Evolutionary conservation across 2,888 invertebrate species (phyloP).

Genomic region (Himalopsyche tibetana): DNA sequence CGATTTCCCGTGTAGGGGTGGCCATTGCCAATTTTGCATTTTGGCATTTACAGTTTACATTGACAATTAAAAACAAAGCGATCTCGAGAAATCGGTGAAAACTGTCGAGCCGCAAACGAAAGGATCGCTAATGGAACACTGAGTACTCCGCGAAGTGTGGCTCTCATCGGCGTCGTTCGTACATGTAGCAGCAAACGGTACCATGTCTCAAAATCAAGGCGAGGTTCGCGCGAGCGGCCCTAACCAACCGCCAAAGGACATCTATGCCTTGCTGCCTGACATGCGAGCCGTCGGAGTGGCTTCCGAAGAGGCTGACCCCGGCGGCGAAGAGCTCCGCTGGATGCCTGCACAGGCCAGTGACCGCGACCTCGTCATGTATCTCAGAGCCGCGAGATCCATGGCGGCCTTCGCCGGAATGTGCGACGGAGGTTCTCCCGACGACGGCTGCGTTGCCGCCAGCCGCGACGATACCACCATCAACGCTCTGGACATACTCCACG

Average conservation of each 20-base stretch:
- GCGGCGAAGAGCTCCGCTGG: slow-evolving; percentile 94
- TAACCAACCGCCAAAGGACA: slow-evolving; percentile 76
- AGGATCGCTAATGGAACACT: background rate
- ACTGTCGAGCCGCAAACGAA: background rate
- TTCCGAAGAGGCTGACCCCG: slow-evolving; percentile 74
- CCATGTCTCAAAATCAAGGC: slow-evolving; percentile 77
- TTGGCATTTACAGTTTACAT: slow-evolving; percentile 67
- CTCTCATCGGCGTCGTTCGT: background rate
- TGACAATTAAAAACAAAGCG: slow-evolving; percentile 41
- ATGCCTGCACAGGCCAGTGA: slow-evolving; percentile 94
- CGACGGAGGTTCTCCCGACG: slow-evolving; percentile 97
- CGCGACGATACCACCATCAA: slow-evolving; percentile 98
- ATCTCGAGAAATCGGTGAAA: slow-evolving; percentile 54
- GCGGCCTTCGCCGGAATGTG: slow-evolving; percentile 99
- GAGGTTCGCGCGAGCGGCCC: slow-evolving; percentile 77
- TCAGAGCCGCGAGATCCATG: slow-evolving; percentile 97
- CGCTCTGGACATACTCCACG: slow-evolving; percentile 96
- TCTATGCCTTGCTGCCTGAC: slow-evolving; percentile 78
- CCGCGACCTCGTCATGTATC: slow-evolving; percentile 97
- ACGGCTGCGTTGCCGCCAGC: slow-evolving; percentile 97
- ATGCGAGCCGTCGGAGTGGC: slow-evolving; percentile 76
- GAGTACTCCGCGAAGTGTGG: background rate
- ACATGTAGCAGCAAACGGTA: slow-evolving; percentile 68
- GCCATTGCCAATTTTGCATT: slow-evolving; percentile 78
- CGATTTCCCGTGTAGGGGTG: slow-evolving; percentile 76